These are phyloP conservation scores for Drosophila macrospina DNA, from an alignment of 2,888 invertebrate genomes.

Conservation along the genomic window DNA sequence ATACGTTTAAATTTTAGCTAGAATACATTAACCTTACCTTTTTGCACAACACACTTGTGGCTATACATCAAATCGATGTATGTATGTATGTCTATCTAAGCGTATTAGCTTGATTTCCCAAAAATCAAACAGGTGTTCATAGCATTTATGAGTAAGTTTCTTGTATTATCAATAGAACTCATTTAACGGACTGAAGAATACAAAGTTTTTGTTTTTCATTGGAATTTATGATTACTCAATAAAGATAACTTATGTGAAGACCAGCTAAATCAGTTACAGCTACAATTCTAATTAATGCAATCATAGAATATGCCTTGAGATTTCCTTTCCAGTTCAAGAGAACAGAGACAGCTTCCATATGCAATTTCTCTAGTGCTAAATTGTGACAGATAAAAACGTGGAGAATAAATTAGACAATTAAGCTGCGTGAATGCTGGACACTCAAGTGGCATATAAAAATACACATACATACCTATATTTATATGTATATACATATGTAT, in stretches of 20 bases:
- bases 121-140: conserved; percentile 16
- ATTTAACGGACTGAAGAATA: conserved; percentile 1
- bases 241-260: conserved; percentile 6
- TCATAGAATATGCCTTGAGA: conserved; percentile 23
- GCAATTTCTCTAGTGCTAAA: conserved; percentile 23
- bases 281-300: conserved; percentile 33
- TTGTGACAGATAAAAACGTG: conserved; percentile 31
- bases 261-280: not conserved
- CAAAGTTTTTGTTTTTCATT: not conserved
- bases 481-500: not conserved
- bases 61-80: not conserved
- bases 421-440: conserved; percentile 52
- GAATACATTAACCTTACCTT: not conserved
- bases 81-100: too few relatives aligned
- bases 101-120: not conserved
- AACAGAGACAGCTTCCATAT: not conserved
- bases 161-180: conserved; percentile 5
- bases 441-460: not conserved
- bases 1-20: not conserved
- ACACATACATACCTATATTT: not conserved
- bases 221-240: conserved; percentile 7
- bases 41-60: not conserved
- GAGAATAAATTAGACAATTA: conserved; percentile 56
- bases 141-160: conserved; percentile 1
- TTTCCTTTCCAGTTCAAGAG: not conserved